Percentiles rank a stretch among this genome's conserved stretches.
These are phyloP conservation scores for Oostethus manadensis DNA, from an alignment of 2,113 vertebrate species.

Conservation along the genomic window DNA sequence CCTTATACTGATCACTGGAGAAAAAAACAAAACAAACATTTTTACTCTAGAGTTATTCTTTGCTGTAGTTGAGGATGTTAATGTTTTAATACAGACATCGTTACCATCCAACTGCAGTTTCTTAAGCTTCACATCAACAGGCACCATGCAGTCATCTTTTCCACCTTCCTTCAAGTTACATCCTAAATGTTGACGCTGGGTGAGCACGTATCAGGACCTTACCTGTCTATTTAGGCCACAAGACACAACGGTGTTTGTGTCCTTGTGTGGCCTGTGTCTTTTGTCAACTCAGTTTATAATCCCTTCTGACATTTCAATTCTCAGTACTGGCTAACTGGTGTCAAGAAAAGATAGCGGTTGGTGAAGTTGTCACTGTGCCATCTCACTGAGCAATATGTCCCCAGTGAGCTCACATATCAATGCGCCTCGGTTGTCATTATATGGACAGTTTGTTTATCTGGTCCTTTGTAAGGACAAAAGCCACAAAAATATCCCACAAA, in stretches of 20 bases:
- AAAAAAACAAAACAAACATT: too few species aligned
- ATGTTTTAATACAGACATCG: not conserved
- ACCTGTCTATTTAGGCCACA: constrained; percentile 32
- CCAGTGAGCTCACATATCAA: too few species aligned
- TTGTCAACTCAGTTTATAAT: constrained; percentile 47
- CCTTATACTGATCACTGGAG: too few species aligned
- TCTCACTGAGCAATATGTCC: too few species aligned
- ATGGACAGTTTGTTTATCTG: not conserved
- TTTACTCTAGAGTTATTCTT: too few species aligned
- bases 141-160: not conserved
- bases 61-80: not conserved
- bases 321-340: constrained; percentile 26
- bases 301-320: constrained; percentile 30
- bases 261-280: constrained; percentile 17
- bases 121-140: constrained; percentile 5
- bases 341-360: constrained; percentile 28
- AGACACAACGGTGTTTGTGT: constrained; percentile 38
- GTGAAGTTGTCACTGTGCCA: not conserved
- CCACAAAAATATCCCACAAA: too few species aligned
- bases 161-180: constrained; percentile 14
- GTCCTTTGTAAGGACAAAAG: too few species aligned
- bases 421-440: too few species aligned
- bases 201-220: not conserved
- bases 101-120: not conserved
- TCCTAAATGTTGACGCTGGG: constrained; percentile 32